These are phyloP conservation scores for Rousettus madagascariensis DNA, from an alignment of 2,797 vertebrate genomes.

Conservation along the genomic window DNA sequence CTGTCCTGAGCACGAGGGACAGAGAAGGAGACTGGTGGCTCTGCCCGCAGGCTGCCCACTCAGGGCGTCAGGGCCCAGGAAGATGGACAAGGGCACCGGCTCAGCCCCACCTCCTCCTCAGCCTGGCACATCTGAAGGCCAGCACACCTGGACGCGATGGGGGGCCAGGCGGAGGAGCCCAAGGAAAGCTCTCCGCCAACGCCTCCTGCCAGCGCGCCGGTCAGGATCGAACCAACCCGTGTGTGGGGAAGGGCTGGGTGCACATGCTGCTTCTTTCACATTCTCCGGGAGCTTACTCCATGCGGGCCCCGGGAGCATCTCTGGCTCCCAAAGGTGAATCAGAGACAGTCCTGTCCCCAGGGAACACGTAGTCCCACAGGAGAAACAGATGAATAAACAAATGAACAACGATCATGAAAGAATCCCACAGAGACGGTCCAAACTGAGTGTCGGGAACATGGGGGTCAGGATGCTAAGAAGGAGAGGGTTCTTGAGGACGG, in stretches of 20 bases:
- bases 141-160: rapidly evolving
- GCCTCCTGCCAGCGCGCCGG: neutral
- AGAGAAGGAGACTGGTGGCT: neutral
- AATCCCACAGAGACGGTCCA: neutral
- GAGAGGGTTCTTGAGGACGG: rapidly evolving
- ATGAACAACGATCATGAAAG: neutral
- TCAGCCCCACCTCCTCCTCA: neutral
- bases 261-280: rapidly evolving
- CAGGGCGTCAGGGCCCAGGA: neutral
- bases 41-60: neutral
- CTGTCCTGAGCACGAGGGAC: neutral
- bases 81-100: neutral
- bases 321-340: neutral
- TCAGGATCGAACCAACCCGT: rapidly evolving
- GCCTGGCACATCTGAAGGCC: neutral
- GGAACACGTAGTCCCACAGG: neutral
- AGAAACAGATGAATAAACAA: neutral
- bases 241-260: neutral
- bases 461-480: rapidly evolving
- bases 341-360: neutral
- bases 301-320: neutral
- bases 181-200: neutral
- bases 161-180: neutral
- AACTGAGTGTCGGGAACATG: rapidly evolving
- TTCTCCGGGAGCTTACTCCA: neutral